Conservation (phyloP, 2,797 vertebrate species). For the Sebastes jordani region DNA sequence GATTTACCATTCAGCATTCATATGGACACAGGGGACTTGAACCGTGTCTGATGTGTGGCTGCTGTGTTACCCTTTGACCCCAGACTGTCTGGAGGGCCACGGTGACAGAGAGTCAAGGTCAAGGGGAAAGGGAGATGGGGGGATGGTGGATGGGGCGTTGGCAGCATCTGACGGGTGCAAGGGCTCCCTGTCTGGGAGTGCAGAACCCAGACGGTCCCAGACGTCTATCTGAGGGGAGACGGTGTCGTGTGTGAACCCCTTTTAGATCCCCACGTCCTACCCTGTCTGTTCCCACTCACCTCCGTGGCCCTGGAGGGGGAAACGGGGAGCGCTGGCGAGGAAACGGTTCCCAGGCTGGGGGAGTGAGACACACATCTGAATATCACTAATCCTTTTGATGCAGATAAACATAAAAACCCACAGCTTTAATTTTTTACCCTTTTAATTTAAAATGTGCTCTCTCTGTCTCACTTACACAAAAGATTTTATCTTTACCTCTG, state of each 20-base stretch:
- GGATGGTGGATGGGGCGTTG: conserved; percentile 31
- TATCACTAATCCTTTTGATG: conserved; percentile 35
- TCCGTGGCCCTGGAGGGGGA: conserved; percentile 52
- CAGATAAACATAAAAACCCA: conserved; percentile 26
- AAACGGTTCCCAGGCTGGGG: conserved; percentile 46
- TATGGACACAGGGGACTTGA: conserved; percentile 66
- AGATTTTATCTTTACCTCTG: background rate
- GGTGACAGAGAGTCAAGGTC: conserved; percentile 79
- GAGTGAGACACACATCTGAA: conserved; percentile 34
- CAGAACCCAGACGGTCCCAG: conserved; percentile 79
- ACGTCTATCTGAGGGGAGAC: conserved; percentile 64
- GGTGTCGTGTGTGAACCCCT: conserved; percentile 45
- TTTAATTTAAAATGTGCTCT: conserved; percentile 5
- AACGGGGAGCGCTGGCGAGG: conserved; percentile 3
- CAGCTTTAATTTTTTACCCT: background rate
- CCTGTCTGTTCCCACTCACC: conserved; percentile 66
- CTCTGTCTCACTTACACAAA: background rate
- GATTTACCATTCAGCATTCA: conserved; percentile 72
- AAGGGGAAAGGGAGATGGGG: conserved; percentile 52
- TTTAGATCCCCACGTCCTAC: conserved; percentile 45
- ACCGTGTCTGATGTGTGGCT: conserved; percentile 79
- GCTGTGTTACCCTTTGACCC: conserved; percentile 81
- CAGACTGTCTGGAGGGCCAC: conserved; percentile 76
- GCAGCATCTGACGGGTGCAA: conserved; percentile 63
- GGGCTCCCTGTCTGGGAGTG: conserved; percentile 74